Evolutionary conservation across 2,888 invertebrate species (phyloP), one percentile per base, ranked within the genome.

Genomic region (Volucella zonaria): DNA sequence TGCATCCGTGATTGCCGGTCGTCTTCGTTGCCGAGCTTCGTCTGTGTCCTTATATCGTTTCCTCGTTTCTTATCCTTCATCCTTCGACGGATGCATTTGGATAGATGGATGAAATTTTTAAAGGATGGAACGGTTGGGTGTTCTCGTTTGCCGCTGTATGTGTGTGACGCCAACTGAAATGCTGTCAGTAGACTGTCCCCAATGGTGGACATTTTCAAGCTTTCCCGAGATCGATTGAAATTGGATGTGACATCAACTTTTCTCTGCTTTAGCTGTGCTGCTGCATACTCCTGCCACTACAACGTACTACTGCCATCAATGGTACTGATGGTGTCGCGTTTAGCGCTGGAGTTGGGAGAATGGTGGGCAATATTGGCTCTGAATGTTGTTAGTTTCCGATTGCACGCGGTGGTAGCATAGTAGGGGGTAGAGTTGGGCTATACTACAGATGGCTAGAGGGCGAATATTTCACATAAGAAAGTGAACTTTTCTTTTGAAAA

Each of bases 231-330:
- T 88, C 88, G 88, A 88, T 88, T 87, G 88, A 88, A 87, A 88
- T 87, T 88, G 88, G 87, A 87, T 88, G 87, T 88, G 88, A 88
- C 88, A 88, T 88, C 83, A 88, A 87, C 86, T 88, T 87, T 87
- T 87, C 87, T 87, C 58, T 67, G 76, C 76, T 85, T 74, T 73
- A 52, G 31, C 59, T 83, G 47, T 78, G 47, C 59, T 71, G 64
- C 54, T 80, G 56, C 64, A 23, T 23, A 31, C 31, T 31, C 31
- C 18, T 23, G 18, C 18, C 18, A 23, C 18, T 23, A 23, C 18
- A 23, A 23, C 18, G 6, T 31, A 31, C 31, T 31, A 31, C 23
- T 23, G 23, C 23, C 23, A 23, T 4, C 23, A 23, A 23, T 31
- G 31, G 31, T 56, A 18, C 31, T 75, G 51, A 9, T 14, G 47